Base-by-base conservation (phyloP, 2,113 vertebrate genomes). In the Festucalex cinctus region DNA sequence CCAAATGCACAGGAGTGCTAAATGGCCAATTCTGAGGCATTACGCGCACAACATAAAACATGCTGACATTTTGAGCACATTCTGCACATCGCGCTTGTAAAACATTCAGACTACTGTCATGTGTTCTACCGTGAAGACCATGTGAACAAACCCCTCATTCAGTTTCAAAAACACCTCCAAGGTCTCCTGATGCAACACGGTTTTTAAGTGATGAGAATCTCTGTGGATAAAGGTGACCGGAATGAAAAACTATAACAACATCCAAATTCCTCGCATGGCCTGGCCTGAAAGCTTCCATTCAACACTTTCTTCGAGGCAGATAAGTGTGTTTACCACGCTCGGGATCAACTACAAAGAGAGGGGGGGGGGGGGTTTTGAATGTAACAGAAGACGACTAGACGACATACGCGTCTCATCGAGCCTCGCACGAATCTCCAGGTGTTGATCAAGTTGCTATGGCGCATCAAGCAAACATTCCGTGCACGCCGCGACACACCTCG, bases 391-490 rank as follows among this genome's bases (percentile, higher is more conserved):
- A 36, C 1, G 32, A 12, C 54, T 63, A 63, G 70, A 60, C 37
- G 67, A 60, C 19, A 54, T 36, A 48, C 62, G 62, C 67, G 51
- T 65, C 68, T 64, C 54, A 77, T 71, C 26, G 39, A 61, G 65
- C 57, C 73, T 46, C 58, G 63, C 75, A 77, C 62, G 51, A 64
- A 39, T 75, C 82, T 71, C 37, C 66, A 61, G 78, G 78, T 87
- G 86, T 84, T 82, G 19, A 59, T 69, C 74, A 28, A 64, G 87
- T 89, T 82, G 79, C 83, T 74, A 83, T 80, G 76, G 87, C 6
- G 66, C 19, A 36, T 73, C 69, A 78, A 75, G 65, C 68, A 83
- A 89, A 87, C 51, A 73, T 14, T 20, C 54, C 62, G 32, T 9
- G 69, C 71, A 57, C 1, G 64, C 76, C 70, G 9, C 71, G 78